phyloP scores from a whole-genome alignment of 2,797 vertebrate species.

The Coracias cyanogaster region DNA sequence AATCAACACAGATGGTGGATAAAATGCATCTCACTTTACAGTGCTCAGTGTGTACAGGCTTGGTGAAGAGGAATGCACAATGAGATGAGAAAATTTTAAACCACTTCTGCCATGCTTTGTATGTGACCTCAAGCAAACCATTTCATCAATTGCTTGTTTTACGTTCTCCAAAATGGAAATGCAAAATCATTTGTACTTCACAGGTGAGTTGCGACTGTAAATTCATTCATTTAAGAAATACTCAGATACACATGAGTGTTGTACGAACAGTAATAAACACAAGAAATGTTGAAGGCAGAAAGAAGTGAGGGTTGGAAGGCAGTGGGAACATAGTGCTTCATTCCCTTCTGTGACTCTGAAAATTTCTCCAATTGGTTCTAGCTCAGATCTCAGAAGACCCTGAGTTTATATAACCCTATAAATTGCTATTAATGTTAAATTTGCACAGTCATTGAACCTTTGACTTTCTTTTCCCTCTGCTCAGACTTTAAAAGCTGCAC shows the following conservation, averaged over 20 bases:
- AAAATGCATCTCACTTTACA: not conserved
- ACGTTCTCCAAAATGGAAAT: slow-evolving; percentile 2
- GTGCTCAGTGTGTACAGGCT: not conserved
- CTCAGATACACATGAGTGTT: not conserved
- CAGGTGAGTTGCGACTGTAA: not conserved
- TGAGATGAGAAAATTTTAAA: not conserved
- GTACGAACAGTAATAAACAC: not conserved
- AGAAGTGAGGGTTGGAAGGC: not conserved
- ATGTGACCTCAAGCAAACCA: not conserved
- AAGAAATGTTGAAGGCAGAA: not conserved
- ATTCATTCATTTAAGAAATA: not conserved
- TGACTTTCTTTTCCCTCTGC: not conserved
- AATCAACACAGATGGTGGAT: not conserved
- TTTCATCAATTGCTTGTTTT: not conserved
- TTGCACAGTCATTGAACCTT: not conserved
- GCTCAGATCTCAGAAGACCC: not conserved
- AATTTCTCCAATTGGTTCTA: not conserved
- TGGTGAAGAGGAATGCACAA: not conserved
- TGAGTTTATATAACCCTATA: not conserved
- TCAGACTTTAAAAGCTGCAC: not conserved
- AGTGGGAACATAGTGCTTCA: not conserved
- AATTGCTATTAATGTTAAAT: slow-evolving; percentile 14
- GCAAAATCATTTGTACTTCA: not conserved
- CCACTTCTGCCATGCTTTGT: not conserved
- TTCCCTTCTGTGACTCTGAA: slow-evolving; percentile 4